These are phyloP conservation scores for Amitus sp. DNA, from an alignment of 2,888 invertebrate genomes.

Conservation along the genomic window DNA sequence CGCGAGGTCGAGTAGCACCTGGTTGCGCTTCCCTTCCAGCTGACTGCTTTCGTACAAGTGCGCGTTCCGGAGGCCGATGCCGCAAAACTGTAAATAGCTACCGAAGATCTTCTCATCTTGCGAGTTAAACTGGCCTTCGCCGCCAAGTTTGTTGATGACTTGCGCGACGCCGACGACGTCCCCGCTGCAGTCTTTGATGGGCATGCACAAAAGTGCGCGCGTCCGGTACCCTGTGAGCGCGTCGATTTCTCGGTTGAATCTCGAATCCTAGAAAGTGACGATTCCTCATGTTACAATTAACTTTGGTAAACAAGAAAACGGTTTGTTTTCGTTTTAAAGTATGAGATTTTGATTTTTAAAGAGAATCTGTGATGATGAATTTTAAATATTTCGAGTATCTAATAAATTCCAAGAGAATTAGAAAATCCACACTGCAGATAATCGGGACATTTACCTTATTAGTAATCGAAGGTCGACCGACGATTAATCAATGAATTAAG, in stretches of 20 bases:
- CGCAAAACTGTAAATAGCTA: conserved; percentile 95
- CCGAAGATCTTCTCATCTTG: conserved; percentile 92
- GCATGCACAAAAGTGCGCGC: conserved; percentile 92
- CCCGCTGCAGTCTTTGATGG: conserved; percentile 92
- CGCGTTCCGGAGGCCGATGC: conserved; percentile 95
- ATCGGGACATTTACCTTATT: too few species aligned
- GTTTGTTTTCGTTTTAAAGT: too few species aligned
- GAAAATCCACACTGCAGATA: too few species aligned
- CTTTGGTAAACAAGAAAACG: too few species aligned
- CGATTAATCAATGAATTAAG: too few species aligned
- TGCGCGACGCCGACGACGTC: conserved; percentile 98
- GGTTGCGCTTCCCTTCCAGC: conserved; percentile 93
- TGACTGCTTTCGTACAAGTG: conserved; percentile 95
- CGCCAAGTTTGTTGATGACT: conserved; percentile 88
- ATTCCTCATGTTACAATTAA: too few species aligned
- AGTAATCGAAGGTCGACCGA: too few species aligned
- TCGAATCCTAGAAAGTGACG: too few species aligned
- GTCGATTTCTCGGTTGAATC: conserved; percentile 95
- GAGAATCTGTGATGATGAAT: too few species aligned
- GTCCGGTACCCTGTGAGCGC: conserved; percentile 93
- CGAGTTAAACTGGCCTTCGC: conserved; percentile 83
- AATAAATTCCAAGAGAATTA: too few species aligned
- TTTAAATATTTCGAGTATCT: too few species aligned
- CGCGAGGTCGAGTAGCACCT: conserved; percentile 93
- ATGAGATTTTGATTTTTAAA: too few species aligned